phyloP scores from a whole-genome alignment of 1,140 invertebrate genomes.

The Pinna nobilis region DNA sequence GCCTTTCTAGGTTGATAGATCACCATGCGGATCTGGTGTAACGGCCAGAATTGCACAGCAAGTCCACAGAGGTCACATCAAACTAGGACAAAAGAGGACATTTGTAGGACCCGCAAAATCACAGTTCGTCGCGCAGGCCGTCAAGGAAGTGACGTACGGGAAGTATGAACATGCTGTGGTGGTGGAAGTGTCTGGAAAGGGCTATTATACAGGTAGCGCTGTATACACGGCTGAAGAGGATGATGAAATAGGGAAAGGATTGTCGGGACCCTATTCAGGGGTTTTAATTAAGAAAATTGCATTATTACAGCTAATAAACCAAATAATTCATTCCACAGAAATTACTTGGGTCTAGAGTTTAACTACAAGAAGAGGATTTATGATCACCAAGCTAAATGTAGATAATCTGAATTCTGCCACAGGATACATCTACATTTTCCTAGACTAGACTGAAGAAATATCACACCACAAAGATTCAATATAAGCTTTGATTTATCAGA shows the following conservation, averaged over 20 bases:
- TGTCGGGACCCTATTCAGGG: no score
- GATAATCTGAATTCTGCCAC: no score
- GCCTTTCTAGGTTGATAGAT: conserved; percentile 71
- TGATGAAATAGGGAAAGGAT: conserved; percentile 64
- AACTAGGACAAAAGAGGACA: conserved; percentile 52
- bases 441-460: no score
- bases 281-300: no score
- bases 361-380: no score
- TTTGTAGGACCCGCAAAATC: conserved; percentile 62
- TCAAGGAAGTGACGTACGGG: conserved; percentile 44
- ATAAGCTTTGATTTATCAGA: no score
- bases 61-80: conserved; percentile 55
- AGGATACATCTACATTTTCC: no score
- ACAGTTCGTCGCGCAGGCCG: conserved; percentile 52
- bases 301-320: no score
- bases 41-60: conserved; percentile 69
- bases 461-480: no score
- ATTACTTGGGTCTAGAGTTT: no score
- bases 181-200: conserved; percentile 67
- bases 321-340: no score
- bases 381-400: no score
- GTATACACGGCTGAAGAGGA: conserved; percentile 62
- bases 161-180: conserved; percentile 54
- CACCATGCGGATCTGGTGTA: conserved; percentile 70
- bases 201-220: conserved; percentile 61